A percentile compares a stretch with the other conserved stretches of the same genome.
Evolutionary conservation across 2,113 vertebrate species (phyloP).

Genomic region (Malurus elegans): DNA sequence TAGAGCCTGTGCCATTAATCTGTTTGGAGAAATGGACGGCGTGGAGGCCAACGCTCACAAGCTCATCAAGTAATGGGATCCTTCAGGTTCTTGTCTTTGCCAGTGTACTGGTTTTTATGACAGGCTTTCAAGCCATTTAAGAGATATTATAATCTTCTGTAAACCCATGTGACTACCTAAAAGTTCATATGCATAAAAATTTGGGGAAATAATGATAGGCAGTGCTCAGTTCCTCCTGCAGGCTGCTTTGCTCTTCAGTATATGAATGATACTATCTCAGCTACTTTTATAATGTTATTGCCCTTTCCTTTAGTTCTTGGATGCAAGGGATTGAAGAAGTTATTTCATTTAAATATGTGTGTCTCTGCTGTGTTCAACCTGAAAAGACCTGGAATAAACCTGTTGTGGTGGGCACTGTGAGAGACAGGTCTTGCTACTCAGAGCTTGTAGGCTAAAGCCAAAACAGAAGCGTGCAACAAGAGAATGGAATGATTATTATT

Average conservation of each 20-base stretch:
- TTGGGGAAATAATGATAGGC: neutral
- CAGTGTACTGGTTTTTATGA: neutral
- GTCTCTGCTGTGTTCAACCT: neutral
- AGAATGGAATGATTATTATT: neutral
- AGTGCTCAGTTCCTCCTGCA: neutral
- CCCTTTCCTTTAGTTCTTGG: neutral
- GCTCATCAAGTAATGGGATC: neutral
- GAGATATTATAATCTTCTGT: neutral
- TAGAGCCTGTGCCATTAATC: neutral
- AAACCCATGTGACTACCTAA: neutral
- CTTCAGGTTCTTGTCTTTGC: neutral
- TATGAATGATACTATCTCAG: neutral
- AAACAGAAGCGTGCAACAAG: neutral
- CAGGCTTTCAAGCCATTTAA: neutral
- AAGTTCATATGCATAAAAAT: neutral
- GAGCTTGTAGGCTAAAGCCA: neutral
- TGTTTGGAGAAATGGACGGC: neutral
- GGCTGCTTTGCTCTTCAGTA: neutral
- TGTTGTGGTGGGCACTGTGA: neutral
- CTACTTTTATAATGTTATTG: neutral
- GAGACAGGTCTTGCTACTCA: neutral
- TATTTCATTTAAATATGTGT: neutral
- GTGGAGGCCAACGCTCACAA: neutral
- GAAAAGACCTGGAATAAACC: neutral
- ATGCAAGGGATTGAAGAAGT: neutral